Base-by-base conservation (phyloP, 2,888 invertebrate species). In the Tubulanus polymorphus region DNA sequence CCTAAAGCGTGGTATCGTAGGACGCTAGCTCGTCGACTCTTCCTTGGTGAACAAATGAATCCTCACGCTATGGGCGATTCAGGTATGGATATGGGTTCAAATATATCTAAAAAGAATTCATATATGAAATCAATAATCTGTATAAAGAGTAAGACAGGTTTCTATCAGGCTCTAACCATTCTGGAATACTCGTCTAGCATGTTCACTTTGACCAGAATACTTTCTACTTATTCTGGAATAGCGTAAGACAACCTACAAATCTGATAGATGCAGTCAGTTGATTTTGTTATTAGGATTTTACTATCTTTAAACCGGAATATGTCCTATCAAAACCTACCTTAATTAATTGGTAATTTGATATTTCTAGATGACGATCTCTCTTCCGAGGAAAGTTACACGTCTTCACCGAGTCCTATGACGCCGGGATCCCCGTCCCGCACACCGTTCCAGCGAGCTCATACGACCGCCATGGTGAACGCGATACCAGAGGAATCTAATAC, bases 1-100 rank as follows among this genome's bases (percentile, higher is more conserved):
- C 97, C 97, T 0, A 94, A 94, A 81, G 96, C 97, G 15, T 99
- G 99, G 99, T 99, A 99, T 80, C 83, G 96, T 2, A 85, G 93
- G 37, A 91, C 91, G 65, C 92, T 99, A 70, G 93, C 96, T 28
- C 84, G 79, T 8, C 55, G 77, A 26, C 63, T 79, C 56, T 79
- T 79, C 59, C 74, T 79, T 0, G 79, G 99, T 0, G 97, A 99
- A 80, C 85, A 94, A 54, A 91, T 89, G 72, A 84, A 80, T 37
- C 60, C 64, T 6, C 58, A 65, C 48, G 53, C 51, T n/a, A 61
- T 63, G 3, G 61, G 61, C 12, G 71, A 71, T 52, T 66, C 63
- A 62, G 73, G 72, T 72, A 61, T 37, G 37, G 37, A 10, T 25
- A 29, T 48, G 20, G 25, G 48, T 48, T 45, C 20, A 18, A 18